These are phyloP conservation scores for Carlito syrichta DNA, from an alignment of 2,113 vertebrate genomes.

Conservation along the genomic window DNA sequence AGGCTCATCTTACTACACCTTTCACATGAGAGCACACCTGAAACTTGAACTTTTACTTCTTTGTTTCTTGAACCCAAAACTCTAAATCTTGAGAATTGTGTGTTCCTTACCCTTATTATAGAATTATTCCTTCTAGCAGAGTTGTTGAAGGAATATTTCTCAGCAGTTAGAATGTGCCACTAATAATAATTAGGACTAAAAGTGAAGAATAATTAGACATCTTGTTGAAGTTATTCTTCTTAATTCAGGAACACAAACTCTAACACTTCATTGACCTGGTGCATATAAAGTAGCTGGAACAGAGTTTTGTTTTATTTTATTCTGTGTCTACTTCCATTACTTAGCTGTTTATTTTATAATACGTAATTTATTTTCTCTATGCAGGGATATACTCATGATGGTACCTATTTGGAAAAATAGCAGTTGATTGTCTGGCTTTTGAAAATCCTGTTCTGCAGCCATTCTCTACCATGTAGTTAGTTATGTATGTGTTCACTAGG, in stretches of 20 bases:
- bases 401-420: background rate
- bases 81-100: background rate
- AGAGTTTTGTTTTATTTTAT: background rate
- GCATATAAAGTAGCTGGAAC: background rate
- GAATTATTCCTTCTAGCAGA: background rate
- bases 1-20: background rate
- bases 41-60: background rate
- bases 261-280: background rate
- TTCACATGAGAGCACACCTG: background rate
- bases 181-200: conserved; percentile 24
- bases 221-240: background rate
- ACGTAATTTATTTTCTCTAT: background rate
- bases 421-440: background rate
- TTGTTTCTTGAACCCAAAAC: background rate
- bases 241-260: background rate
- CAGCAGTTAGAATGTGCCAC: conserved; percentile 24
- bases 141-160: background rate
- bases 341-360: background rate
- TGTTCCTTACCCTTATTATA: background rate
- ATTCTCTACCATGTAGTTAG: background rate
- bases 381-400: background rate
- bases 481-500: background rate
- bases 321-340: background rate
- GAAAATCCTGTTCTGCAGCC: background rate
- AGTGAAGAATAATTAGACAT: background rate